Evolutionary conservation across 2,888 invertebrate genomes (phyloP).

Genomic region (Watsonalla cultraria): DNA sequence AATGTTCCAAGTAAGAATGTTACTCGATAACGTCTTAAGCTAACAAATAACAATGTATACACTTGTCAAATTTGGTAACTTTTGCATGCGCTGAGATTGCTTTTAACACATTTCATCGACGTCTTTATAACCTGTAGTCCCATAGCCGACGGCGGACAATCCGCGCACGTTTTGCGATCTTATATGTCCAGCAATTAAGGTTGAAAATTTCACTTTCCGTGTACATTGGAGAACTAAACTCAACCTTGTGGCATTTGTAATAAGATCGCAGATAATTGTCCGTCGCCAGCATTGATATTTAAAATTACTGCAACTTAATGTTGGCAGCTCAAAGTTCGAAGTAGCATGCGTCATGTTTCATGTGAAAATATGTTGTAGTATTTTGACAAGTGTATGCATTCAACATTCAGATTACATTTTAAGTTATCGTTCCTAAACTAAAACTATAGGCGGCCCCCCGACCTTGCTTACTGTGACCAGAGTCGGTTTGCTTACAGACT

Average conservation of each 20-base stretch:
- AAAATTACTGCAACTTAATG: no score
- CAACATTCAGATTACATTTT: conserved; percentile 17
- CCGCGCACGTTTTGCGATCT: no score
- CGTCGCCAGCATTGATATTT: no score
- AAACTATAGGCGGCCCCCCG: conserved; percentile 72
- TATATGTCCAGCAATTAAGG: no score
- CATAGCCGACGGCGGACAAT: no score
- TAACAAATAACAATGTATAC: conserved; percentile 24
- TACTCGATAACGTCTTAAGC: conserved; percentile 35
- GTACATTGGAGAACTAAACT: no score
- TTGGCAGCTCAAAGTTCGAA: neutral
- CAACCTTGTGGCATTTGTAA: no score
- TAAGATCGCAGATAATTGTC: no score
- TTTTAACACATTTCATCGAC: no score
- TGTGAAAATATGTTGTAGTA: conserved; percentile 6
- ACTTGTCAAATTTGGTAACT: conserved; percentile 21
- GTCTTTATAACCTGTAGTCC: no score
- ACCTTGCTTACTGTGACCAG: conserved; percentile 61
- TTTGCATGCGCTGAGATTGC: conserved; percentile 1
- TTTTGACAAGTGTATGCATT: conserved; percentile 25
- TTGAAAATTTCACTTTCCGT: no score
- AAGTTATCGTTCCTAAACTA: conserved; percentile 36
- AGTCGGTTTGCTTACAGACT: conserved; percentile 51
- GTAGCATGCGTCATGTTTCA: neutral
- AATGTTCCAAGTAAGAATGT: conserved; percentile 43